These are phyloP conservation scores for Polyergus mexicanus DNA, from an alignment of 1,140 invertebrate species.

Conservation along the genomic window DNA sequence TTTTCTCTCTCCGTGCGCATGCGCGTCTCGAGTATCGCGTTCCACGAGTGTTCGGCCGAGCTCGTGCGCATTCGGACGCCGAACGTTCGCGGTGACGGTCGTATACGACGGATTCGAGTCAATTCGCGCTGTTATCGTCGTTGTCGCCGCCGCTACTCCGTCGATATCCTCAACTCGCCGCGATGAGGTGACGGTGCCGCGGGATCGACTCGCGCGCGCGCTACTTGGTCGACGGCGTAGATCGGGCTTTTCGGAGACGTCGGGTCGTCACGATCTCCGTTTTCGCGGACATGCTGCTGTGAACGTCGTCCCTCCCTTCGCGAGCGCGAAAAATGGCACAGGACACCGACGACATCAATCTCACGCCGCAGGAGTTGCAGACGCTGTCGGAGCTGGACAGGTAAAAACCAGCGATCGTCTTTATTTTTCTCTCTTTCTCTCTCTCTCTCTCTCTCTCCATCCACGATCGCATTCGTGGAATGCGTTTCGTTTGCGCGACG, in stretches of 20 bases:
- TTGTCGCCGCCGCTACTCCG: constrained; percentile 4
- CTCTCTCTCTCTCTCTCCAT: no score
- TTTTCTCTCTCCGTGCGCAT: no score
- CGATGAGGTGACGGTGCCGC: constrained; percentile 75
- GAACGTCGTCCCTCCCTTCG: no score
- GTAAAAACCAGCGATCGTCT: constrained; percentile 83
- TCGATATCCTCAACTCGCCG: constrained; percentile 58
- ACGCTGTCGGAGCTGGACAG: constrained; percentile 94
- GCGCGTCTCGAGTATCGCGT: no score
- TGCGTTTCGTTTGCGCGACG: neutral
- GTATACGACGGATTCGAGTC: neutral
- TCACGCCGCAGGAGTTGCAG: constrained; percentile 92
- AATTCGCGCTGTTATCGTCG: neutral
- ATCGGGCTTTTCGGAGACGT: constrained; percentile 30
- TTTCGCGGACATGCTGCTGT: neutral
- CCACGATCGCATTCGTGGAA: neutral
- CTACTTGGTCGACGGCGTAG: constrained; percentile 19
- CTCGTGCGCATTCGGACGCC: neutral
- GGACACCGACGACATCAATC: constrained; percentile 87
- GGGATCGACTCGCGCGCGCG: constrained; percentile 39
- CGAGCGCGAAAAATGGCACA: constrained; percentile 83
- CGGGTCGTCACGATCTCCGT: constrained; percentile 7
- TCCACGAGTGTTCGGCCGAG: no score
- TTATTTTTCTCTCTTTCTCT: neutral
- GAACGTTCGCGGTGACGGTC: neutral